phyloP scores from a whole-genome alignment of 1,140 invertebrate species.

The Drosophila nebulosa region DNA sequence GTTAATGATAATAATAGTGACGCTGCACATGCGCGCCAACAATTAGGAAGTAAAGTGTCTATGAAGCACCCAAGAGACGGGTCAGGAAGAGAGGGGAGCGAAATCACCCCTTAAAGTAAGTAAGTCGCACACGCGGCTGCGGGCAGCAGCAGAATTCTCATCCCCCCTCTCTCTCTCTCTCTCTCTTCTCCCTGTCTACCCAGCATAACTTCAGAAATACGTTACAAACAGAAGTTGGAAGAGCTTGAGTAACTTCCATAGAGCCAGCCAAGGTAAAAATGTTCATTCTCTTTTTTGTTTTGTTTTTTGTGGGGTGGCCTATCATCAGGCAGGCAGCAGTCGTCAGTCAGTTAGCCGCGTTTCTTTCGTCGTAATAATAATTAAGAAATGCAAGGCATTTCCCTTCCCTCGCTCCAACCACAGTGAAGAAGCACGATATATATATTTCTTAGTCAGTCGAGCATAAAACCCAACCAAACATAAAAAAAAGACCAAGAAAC shows the following conservation, averaged over 20 bases:
- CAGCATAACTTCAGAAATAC: no score
- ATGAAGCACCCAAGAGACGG: constrained; percentile 12
- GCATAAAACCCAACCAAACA: constrained; percentile 49
- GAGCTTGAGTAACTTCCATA: constrained; percentile 61
- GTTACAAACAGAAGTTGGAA: constrained; percentile 63
- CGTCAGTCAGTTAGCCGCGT: no score
- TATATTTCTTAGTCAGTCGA: constrained; percentile 50
- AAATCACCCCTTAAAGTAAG: constrained; percentile 53
- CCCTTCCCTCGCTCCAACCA: no score
- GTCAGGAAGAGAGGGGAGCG: neutral
- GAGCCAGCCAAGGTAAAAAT: constrained; percentile 31
- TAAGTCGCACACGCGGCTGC: constrained; percentile 53
- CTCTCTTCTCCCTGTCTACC: no score
- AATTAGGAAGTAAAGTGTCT: constrained; percentile 69
- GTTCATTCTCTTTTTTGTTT: constrained; percentile 3
- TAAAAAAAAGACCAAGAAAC: constrained; percentile 9
- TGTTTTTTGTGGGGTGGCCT: neutral
- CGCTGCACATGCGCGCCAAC: constrained; percentile 73
- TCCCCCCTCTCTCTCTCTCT: no score
- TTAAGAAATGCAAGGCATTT: constrained; percentile 71
- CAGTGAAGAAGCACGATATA: constrained; percentile 11
- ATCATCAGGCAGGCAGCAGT: neutral
- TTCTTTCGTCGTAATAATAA: constrained; percentile 55
- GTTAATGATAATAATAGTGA: constrained; percentile 73
- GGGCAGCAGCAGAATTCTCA: no score